These are phyloP conservation scores for Meliscaeva auricollis DNA, from an alignment of 2,888 invertebrate genomes.

Conservation along the genomic window DNA sequence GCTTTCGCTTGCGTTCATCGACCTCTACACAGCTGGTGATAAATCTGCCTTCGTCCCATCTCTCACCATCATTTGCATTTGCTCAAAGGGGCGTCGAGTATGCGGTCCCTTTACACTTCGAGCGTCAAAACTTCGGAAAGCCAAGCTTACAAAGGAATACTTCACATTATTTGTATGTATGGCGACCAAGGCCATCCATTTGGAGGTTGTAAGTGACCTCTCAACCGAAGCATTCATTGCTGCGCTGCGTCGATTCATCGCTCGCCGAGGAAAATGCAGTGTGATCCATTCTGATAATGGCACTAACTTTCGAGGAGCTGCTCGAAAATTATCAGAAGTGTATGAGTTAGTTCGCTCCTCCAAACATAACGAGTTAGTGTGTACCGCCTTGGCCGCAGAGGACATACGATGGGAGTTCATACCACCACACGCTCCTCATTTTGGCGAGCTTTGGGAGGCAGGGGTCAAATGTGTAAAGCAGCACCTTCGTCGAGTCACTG, in stretches of 20 bases:
- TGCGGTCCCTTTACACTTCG: not conserved
- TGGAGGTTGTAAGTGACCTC: slow-evolving; percentile 20
- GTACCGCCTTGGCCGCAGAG: not conserved
- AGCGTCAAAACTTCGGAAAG: not conserved
- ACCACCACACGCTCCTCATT: slow-evolving; percentile 12
- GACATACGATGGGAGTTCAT: slow-evolving; percentile 29
- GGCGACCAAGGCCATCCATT: slow-evolving; percentile 27
- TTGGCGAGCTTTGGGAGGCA: slow-evolving; percentile 19
- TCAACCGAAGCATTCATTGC: slow-evolving; percentile 10
- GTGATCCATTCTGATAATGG: slow-evolving; percentile 42
- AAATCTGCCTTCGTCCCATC: not conserved
- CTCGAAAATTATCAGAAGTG: not conserved
- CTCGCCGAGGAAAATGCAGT: slow-evolving; percentile 38
- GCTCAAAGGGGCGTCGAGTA: not conserved
- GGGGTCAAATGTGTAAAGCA: slow-evolving; percentile 22
- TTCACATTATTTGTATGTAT: slow-evolving; percentile 35
- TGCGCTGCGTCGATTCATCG: slow-evolving; percentile 12
- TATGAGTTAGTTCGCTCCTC: not conserved
- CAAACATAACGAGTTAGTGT: not conserved
- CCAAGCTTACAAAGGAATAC: slow-evolving; percentile 33
- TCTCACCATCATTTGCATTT: not conserved
- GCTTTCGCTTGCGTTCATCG: too few relatives aligned
- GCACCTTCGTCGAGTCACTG: slow-evolving; percentile 57
- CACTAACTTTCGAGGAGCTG: slow-evolving; percentile 23
- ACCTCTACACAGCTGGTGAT: not conserved